phyloP scores from a whole-genome alignment of 2,797 vertebrate genomes.

The Sitta carolinensis region DNA sequence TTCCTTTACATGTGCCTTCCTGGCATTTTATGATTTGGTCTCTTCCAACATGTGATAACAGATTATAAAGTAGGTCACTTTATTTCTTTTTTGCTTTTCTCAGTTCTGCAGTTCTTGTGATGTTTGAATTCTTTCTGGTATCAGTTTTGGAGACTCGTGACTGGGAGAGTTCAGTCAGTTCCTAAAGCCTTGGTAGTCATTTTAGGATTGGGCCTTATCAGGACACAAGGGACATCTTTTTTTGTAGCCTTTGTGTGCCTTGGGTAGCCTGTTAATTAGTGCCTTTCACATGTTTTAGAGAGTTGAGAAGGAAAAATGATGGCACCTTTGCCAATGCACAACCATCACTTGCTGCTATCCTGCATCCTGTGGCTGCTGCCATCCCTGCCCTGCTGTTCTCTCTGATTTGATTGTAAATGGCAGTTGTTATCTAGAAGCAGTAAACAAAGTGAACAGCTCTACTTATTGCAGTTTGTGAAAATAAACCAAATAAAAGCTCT shows the following conservation, averaged over 20 bases:
- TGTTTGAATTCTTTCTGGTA: background rate
- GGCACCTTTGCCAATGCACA: background rate
- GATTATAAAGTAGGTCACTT: slow-evolving; percentile 52
- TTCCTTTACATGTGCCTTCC: slow-evolving; percentile 12
- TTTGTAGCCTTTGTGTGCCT: background rate
- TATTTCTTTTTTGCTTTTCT: slow-evolving; percentile 11
- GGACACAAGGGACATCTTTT: background rate
- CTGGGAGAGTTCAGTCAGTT: background rate
- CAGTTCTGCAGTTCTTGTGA: background rate
- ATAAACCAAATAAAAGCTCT: slow-evolving; percentile 15
- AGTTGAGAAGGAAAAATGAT: background rate
- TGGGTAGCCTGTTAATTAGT: background rate
- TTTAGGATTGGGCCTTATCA: background rate
- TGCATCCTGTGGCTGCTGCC: slow-evolving; percentile 20
- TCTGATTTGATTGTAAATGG: slow-evolving; percentile 16
- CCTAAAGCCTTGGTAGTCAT: background rate
- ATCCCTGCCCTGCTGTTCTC: background rate
- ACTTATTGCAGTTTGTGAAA: slow-evolving; percentile 26
- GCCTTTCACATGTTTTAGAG: background rate
- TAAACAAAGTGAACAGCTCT: slow-evolving; percentile 41
- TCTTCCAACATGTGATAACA: background rate
- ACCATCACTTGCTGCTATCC: background rate
- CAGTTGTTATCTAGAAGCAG: slow-evolving; percentile 28
- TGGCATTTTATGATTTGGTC: background rate
- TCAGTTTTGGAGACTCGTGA: background rate